Evolutionary conservation across 2,797 vertebrate species (phyloP), one percentile per base, ranked within the genome.

Genomic region (Chrysocyon brachyurus): DNA sequence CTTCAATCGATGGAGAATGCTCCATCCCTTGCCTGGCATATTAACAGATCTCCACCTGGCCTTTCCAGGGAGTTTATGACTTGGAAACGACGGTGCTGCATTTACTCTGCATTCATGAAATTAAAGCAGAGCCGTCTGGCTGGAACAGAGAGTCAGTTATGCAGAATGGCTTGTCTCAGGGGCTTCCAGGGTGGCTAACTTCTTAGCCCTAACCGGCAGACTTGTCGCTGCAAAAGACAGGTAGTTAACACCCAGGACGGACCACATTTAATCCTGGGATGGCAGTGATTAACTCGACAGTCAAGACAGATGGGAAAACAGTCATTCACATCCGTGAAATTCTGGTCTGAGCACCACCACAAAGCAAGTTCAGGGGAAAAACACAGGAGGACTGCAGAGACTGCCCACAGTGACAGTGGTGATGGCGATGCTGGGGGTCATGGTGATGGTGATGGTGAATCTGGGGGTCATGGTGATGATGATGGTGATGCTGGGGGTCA

Each of bases 31-130:
- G 97, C 91, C 94, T 63, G 97, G 90, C 79, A 94, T 85, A 82
- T 96, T 96, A 97, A 82, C 84, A 83, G 73, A 57, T 9, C n/a
- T 97, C 88, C 21, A 59, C 19, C 93, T 81, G 72, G 14, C 6
- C 81, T 96, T 97, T 93, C 96, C 3, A 1, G 93, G 93, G 97
- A 31, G 72, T 96, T 98, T 98, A 97, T 97, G 94, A 70, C 94
- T 97, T 91, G 21, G 96, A 98, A 98, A 97, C 46, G 0, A 63
- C 17, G 17, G 12, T 61, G 66, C 49, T 64, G 9, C 56, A 63
- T 88, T 96, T 87, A 77, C 36, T 94, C 66, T 40, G 91, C 33
- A 11, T 96, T 97, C 73, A 36, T 1, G 94, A 66, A 11, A 49
- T 59, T 33, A 54, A 95, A 94, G 94, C 97, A 79, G 96, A n/a